Conservation (phyloP, 64 coral and sea anemone species). For the Trachythela sp. region DNA sequence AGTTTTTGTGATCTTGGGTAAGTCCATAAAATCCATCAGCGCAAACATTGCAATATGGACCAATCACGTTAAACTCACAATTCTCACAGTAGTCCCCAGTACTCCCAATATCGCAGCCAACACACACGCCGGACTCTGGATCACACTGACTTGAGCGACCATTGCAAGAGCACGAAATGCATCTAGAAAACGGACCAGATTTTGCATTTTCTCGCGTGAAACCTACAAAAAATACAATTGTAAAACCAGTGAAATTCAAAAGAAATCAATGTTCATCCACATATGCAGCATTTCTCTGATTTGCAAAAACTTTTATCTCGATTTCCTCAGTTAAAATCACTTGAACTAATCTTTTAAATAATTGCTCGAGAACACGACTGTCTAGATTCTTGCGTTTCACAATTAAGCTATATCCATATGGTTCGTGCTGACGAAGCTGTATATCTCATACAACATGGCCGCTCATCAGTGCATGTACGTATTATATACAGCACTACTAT, state of each 20-base stretch:
- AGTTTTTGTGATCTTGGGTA: slow-evolving; percentile 54
- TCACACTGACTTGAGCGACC: slow-evolving; percentile 67
- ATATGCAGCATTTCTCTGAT: no score
- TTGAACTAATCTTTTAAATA: no score
- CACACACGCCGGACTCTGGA: slow-evolving; percentile 58
- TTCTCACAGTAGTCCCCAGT: slow-evolving; percentile 63
- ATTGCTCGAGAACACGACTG: no score
- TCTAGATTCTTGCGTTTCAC: no score
- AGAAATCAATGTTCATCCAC: no score
- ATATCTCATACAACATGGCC: no score
- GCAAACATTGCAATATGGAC: slow-evolving; percentile 64
- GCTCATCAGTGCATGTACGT: no score
- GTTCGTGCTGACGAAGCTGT: no score
- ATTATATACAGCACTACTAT: no score
- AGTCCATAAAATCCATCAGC: slow-evolving; percentile 66
- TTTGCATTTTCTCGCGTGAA: slow-evolving; percentile 63
- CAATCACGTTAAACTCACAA: slow-evolving; percentile 66
- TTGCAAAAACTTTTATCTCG: no score
- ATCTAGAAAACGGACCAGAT: slow-evolving; percentile 44
- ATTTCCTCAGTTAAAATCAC: no score
- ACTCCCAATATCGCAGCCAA: slow-evolving; percentile 66
- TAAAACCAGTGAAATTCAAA: background rate
- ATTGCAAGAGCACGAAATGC: slow-evolving; percentile 77
- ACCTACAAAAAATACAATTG: slow-evolving; percentile 1
- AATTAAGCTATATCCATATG: no score